Conservation (phyloP, 1,140 invertebrate genomes). For the Telenomus remus region DNA sequence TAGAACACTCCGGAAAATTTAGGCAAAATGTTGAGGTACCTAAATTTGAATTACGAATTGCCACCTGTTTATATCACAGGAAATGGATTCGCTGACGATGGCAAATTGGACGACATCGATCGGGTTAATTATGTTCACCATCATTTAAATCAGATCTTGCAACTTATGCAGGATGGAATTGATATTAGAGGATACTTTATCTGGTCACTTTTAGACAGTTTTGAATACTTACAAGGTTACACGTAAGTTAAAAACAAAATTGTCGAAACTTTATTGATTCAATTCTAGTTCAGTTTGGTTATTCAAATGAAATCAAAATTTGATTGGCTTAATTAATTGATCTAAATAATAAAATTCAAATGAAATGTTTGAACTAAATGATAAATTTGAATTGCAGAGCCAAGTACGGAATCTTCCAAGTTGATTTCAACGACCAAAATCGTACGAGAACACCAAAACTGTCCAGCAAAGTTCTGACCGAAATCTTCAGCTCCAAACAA, state of each 20-base stretch:
- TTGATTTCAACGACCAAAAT: constrained; percentile 72
- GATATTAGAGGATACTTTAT: constrained; percentile 80
- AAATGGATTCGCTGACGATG: constrained; percentile 78
- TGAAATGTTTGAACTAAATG: neutral
- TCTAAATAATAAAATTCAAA: too few relatives aligned
- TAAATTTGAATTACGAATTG: constrained; percentile 72
- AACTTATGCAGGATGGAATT: constrained; percentile 71
- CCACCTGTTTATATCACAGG: constrained; percentile 75
- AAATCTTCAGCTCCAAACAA: constrained; percentile 38
- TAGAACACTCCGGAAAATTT: constrained; percentile 70
- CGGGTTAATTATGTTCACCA: constrained; percentile 71
- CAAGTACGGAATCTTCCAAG: constrained; percentile 73
- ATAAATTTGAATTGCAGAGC: constrained; percentile 47
- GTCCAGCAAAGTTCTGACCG: constrained; percentile 56
- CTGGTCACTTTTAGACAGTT: constrained; percentile 87
- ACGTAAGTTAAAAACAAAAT: constrained; percentile 64
- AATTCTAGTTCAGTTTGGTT: too few relatives aligned
- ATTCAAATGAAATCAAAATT: too few relatives aligned
- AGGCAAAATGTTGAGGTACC: constrained; percentile 70
- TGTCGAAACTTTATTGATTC: too few relatives aligned
- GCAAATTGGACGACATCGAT: constrained; percentile 74
- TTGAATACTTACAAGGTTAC: constrained; percentile 81
- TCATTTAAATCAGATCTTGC: constrained; percentile 64
- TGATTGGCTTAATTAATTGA: too few relatives aligned
- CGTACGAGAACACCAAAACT: constrained; percentile 67